A percentile compares a stretch with the other conserved stretches of the same genome.
phyloP scores from a whole-genome alignment of 1,140 invertebrate species.

The Ganaspis sp. region DNA sequence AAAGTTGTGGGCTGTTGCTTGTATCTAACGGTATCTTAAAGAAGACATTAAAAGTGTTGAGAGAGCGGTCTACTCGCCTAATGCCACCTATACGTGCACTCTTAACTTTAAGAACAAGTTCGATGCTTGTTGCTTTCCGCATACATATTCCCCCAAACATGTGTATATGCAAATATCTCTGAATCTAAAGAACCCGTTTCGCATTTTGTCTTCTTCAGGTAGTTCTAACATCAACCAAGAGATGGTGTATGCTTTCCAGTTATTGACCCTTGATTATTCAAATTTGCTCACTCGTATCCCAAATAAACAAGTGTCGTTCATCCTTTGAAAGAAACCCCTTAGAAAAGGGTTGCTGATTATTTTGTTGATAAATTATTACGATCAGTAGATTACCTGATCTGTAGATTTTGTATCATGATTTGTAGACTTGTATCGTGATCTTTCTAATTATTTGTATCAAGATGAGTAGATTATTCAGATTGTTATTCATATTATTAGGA shows the following conservation, averaged over 20 bases:
- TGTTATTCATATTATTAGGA: no score
- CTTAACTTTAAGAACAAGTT: slow-evolving; percentile 61
- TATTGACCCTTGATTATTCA: neutral
- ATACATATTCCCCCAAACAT: slow-evolving; percentile 39
- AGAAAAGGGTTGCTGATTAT: no score
- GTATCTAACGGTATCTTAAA: slow-evolving; percentile 16
- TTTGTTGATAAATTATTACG: no score
- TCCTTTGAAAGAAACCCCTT: no score
- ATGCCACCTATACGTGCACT: slow-evolving; percentile 46
- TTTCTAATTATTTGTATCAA: no score
- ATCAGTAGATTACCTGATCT: no score
- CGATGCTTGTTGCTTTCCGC: slow-evolving; percentile 48
- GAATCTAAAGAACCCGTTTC: slow-evolving; percentile 45
- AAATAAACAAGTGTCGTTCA: neutral
- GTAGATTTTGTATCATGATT: no score
- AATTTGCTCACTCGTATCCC: neutral
- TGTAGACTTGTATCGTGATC: no score
- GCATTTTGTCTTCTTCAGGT: slow-evolving; percentile 51
- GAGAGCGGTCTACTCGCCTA: slow-evolving; percentile 42
- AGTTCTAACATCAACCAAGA: slow-evolving; percentile 59
- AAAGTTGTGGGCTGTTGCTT: neutral
- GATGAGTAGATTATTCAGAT: no score
- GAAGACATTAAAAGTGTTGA: slow-evolving; percentile 28
- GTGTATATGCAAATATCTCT: slow-evolving; percentile 51
- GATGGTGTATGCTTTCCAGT: slow-evolving; percentile 51